Evolutionary conservation across 2,888 invertebrate genomes (phyloP).

Genomic region (Pyrocoelia pectoralis): DNA sequence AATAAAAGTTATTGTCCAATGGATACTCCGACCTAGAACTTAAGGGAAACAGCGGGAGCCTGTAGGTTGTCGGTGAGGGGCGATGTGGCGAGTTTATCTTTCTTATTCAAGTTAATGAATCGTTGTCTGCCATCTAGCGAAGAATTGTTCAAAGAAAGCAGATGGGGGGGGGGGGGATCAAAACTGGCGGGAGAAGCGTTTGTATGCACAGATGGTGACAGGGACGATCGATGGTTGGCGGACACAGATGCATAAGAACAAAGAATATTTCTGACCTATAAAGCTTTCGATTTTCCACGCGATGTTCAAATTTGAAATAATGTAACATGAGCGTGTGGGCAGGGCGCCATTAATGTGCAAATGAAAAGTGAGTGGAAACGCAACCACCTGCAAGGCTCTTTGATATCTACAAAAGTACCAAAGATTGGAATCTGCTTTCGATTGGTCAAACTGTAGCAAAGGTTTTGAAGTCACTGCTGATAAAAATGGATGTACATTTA

Average conservation of each 20-base stretch:
- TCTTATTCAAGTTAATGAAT: background rate
- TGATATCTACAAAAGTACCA: no score
- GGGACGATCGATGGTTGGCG: background rate
- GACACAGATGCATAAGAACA: background rate
- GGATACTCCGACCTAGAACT: no score
- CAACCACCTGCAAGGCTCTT: background rate
- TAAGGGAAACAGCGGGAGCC: background rate
- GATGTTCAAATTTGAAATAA: background rate
- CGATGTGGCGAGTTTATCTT: no score
- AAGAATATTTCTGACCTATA: background rate
- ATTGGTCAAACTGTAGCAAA: background rate
- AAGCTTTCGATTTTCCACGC: background rate
- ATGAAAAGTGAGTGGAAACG: background rate
- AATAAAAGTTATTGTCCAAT: no score
- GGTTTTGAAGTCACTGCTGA: background rate
- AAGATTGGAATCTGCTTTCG: background rate
- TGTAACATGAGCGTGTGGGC: background rate
- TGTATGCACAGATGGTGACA: background rate
- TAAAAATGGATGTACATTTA: background rate
- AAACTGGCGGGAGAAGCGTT: background rate
- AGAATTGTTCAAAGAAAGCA: no score
- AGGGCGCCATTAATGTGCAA: background rate
- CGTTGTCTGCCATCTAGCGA: background rate
- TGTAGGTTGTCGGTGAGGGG: no score
- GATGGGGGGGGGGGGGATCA: no score